These are phyloP conservation scores for Tachysurus fulvidraco DNA, from an alignment of 2,113 vertebrate genomes.

Conservation along the genomic window DNA sequence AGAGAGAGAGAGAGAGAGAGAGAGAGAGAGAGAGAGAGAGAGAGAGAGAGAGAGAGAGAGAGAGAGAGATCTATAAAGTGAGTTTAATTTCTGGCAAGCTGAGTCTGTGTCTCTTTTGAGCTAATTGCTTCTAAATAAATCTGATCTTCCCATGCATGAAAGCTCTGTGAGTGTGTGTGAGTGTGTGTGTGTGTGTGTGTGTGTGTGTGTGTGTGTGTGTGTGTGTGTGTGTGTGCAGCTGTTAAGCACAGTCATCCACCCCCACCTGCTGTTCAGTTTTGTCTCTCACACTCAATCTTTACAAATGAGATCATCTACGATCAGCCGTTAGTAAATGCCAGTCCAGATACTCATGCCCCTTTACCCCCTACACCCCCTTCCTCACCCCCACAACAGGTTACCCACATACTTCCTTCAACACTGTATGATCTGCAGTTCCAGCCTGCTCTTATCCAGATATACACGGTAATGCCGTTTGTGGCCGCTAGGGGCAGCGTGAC, in stretches of 20 bases:
- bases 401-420: neutral
- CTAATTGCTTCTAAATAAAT: constrained; percentile 6
- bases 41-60: too few species aligned
- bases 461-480: neutral
- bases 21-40: constrained; percentile 37
- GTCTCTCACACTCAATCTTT: constrained; percentile 8
- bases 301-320: constrained; percentile 45
- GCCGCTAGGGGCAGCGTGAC: constrained; percentile 14
- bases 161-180: neutral
- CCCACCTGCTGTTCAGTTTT: constrained; percentile 40
- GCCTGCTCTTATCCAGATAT: neutral
- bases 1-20: constrained; percentile 2
- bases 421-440: neutral
- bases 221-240: constrained; percentile 3
- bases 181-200: constrained; percentile 26
- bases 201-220: constrained; percentile 26
- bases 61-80: neutral
- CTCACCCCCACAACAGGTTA: neutral
- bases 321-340: constrained; percentile 28
- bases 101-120: neutral
- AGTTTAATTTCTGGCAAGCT: neutral
- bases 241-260: constrained; percentile 38
- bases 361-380: neutral
- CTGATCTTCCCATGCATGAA: neutral
- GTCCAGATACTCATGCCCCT: neutral